Conservation (phyloP, 2,113 vertebrate species). For the Psephotus haematonotus region DNA sequence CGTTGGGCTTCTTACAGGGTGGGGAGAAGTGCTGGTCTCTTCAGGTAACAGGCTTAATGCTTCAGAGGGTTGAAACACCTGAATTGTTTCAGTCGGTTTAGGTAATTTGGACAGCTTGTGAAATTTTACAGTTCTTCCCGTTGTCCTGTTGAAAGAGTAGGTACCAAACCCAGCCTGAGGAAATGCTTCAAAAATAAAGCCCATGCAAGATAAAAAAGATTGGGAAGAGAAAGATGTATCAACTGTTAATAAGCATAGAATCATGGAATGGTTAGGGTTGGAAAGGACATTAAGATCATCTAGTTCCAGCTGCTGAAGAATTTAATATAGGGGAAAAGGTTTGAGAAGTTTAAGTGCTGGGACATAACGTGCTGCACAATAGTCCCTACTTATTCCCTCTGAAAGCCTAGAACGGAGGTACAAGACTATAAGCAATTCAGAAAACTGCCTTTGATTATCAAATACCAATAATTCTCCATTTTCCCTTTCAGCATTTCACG, state of each 20-base stretch:
- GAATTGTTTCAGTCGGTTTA: not conserved
- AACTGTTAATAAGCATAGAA: not conserved
- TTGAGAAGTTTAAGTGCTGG: not conserved
- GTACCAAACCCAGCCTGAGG: not conserved
- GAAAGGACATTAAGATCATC: not conserved
- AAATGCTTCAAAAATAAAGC: not conserved
- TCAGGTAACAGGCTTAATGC: not conserved
- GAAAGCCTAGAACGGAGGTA: not conserved
- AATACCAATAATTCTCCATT: not conserved
- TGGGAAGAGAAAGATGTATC: not conserved
- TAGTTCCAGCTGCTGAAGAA: not conserved
- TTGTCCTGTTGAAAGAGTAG: not conserved
- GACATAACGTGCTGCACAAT: not conserved
- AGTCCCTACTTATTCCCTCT: not conserved
- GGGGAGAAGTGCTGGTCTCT: not conserved
- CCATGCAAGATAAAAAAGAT: not conserved
- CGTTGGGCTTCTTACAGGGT: not conserved
- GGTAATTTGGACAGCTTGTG: not conserved
- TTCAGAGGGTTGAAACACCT: not conserved
- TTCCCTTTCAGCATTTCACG: slow-evolving; percentile 88
- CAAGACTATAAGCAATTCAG: not conserved
- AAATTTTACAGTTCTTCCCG: not conserved
- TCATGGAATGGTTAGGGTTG: not conserved
- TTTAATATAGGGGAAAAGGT: not conserved
- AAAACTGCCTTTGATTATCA: not conserved